Base-by-base conservation (phyloP, 2,113 vertebrate species). In the Dendropsophus ebraccatus region DNA sequence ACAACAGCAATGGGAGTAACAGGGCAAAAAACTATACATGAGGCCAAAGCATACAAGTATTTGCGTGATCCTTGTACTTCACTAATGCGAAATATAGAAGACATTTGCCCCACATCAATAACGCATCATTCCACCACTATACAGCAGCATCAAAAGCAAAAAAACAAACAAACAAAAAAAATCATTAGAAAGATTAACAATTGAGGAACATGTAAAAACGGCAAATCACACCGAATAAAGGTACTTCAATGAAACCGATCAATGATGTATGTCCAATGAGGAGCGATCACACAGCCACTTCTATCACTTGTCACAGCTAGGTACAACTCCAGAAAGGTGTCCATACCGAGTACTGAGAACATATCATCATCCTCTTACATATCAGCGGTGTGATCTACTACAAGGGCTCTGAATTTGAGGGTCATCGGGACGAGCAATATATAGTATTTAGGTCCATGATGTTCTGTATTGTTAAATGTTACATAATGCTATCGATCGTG, bases 231-330 rank as follows among this genome's bases (percentile, higher is more conserved):
- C 12, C 16, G 7, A 9, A 35, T 50, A 52, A 35, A 58, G 58
- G 37, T 37, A 79, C 75, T 78, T 23, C 30, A 35, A 49, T 7
- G 11, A 47, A 74, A 74, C 11, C 45, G 6, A 16, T 67, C 13
- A 25, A 47, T 45, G 65, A 35, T 70, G 16, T 50, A 10, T 50
- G 28, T 77, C 49, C 76, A 79, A 79, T 58, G 32, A 58, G 8
- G 5, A 35, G 2, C 21, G 4, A 54, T 52, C 49, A 56, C 28
- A 76, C 1, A 17, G 37, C 76, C 21, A 79, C 52, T 23, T 19
- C 17, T 65, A 45, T 25, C 80, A 67, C 62, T 11, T 69, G 10
- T 82, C 62, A 30, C 80, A 50, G 12, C 6, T 81, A 82, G 69
- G 62, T 82, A 82, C 25, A 82, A 69, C 69, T 49, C 28, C 41